Evolutionary conservation across 2,113 vertebrate species (phyloP), one percentile per base, ranked within the genome.

Genomic region (Dipodomys stephensi): DNA sequence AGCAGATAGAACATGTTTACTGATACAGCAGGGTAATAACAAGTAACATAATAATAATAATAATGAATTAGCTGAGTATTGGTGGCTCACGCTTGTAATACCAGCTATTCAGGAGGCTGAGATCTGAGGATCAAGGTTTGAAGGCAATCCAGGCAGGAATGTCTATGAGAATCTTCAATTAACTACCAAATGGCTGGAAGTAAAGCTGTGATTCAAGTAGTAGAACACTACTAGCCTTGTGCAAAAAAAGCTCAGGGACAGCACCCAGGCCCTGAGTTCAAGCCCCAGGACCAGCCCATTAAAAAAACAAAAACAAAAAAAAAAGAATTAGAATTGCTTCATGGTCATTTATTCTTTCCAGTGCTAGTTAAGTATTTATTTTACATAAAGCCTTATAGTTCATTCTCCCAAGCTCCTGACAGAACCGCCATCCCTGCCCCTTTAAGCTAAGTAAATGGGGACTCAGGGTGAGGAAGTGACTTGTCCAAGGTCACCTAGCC

Each of bases 381-480:
- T 90, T 65, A 53, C 30, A 78, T 25, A n/a, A 0, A 13, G 53
- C 57, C 83, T 81, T 81, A 62, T 20, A 67, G 30, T 84, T 60
- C 57, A 32, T 57, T 65, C 35, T 78, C 27, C 65, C 60, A 65
- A 44, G 2, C 10, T 53, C 8, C 27, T 57, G 60, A 4, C 1
- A 82, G 76, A 88, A 71, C 74, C 81, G 27, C 27, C 67, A 92
- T 64, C 7, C 30, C 35, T 53, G 53, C 19, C 19, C 11, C 35
- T 60, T 92, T 81, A 88, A 90, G 44, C 49, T 71, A 57, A 95
- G 90, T 82, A 95, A 93, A 95, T 6, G 60, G 69, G 95, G 92
- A 65, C 30, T 89, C 18, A 84, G 74, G 76, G 46, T 82, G 22
- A 49, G 62, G 32, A 93, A 94, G 64, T 68, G 76, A 87, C 82